phyloP scores from a whole-genome alignment of 2,888 invertebrate species.

The Drosophila subquinaria region DNA sequence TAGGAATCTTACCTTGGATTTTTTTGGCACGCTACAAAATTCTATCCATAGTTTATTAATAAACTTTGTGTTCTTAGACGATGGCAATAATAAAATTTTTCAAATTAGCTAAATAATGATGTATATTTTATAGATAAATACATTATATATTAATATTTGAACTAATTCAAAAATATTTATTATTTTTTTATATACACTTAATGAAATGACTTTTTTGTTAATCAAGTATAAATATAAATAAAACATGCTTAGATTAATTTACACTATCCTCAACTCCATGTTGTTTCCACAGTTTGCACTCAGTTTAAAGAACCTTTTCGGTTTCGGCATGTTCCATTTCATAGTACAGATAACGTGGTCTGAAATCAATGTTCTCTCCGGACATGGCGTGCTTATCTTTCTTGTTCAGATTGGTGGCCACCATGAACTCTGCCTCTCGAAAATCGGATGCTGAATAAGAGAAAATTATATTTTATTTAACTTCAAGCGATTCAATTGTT shows the following conservation, averaged over 20 bases:
- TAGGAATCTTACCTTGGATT: background rate
- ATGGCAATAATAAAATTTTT: too few relatives aligned
- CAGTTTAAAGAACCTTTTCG: constrained; percentile 32
- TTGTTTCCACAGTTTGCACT: background rate
- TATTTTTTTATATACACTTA: background rate
- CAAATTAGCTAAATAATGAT: too few relatives aligned
- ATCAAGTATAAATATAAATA: background rate
- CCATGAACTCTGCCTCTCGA: constrained; percentile 80
- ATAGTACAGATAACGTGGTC: constrained; percentile 82
- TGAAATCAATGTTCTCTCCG: constrained; percentile 68
- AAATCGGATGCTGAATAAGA: constrained; percentile 59
- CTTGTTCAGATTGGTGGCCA: constrained; percentile 72
- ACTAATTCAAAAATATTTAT: too few relatives aligned
- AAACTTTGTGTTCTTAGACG: too few relatives aligned
- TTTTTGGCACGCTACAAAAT: background rate
- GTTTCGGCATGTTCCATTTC: constrained; percentile 56
- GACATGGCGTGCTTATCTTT: constrained; percentile 66
- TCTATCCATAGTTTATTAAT: too few relatives aligned
- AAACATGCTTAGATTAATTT: background rate
- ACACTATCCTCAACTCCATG: background rate
- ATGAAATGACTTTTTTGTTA: background rate
- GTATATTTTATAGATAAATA: too few relatives aligned
- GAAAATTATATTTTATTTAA: background rate
- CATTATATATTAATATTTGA: too few relatives aligned
- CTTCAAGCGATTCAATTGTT: background rate